phyloP scores from a whole-genome alignment of 2,113 vertebrate species.

The Tyto alba region DNA sequence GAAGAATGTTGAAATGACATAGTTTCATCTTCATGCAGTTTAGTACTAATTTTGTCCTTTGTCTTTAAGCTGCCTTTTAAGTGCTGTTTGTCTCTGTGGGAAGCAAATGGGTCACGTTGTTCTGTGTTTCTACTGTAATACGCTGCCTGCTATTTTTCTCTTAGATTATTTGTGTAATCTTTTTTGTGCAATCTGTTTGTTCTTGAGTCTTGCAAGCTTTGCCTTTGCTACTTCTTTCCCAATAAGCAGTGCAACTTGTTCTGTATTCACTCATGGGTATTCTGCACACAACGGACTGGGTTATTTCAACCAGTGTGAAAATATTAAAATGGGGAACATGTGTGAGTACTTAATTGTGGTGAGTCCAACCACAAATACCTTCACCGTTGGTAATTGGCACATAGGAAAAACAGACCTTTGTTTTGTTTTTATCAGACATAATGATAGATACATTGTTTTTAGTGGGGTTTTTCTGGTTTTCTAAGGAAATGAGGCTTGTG shows the following conservation, averaged over 20 bases:
- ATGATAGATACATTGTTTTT: conserved; percentile 44
- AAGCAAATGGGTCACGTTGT: conserved; percentile 64
- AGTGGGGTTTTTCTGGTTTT: conserved; percentile 52
- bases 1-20: conserved; percentile 29
- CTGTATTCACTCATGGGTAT: conserved; percentile 24
- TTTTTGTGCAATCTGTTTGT: conserved; percentile 67
- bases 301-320: conserved; percentile 49
- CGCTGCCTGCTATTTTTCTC: conserved; percentile 58
- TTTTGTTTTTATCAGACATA: conserved; percentile 51
- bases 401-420: conserved; percentile 42
- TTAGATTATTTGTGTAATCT: conserved; percentile 65
- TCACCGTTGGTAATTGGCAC: conserved; percentile 27
- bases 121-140: conserved; percentile 59
- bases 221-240: conserved; percentile 61
- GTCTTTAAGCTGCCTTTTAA: conserved; percentile 63
- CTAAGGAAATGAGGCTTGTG: conserved; percentile 57
- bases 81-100: conserved; percentile 51
- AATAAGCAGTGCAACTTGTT: conserved; percentile 44
- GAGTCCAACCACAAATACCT: conserved; percentile 49
- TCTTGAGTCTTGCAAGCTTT: conserved; percentile 41
- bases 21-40: conserved; percentile 29
- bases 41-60: conserved; percentile 55
- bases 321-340: conserved; percentile 58
- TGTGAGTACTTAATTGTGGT: conserved; percentile 55
- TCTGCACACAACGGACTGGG: background rate